These are phyloP conservation scores for Bubo bubo DNA, from an alignment of 2,113 vertebrate species.

Conservation along the genomic window DNA sequence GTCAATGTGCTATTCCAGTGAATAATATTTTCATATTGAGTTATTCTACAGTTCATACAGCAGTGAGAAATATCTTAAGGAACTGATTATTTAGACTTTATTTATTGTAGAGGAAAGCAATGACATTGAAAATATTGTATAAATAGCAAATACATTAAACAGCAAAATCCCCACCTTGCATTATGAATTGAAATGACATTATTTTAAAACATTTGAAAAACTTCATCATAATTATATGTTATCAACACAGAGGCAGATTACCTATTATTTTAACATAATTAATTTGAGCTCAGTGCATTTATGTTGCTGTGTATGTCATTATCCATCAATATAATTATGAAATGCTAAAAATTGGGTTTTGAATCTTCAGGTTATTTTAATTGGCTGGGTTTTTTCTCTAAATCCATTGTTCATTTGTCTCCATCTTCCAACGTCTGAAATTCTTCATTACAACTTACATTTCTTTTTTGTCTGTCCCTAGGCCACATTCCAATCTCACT, in stretches of 20 bases:
- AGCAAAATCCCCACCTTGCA: slow-evolving; percentile 52
- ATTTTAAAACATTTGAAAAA: slow-evolving; percentile 68
- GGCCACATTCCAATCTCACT: neutral
- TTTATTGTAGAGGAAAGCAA: slow-evolving; percentile 57
- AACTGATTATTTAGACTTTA: slow-evolving; percentile 62
- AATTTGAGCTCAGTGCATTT: slow-evolving; percentile 62
- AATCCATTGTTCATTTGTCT: neutral
- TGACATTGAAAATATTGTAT: slow-evolving; percentile 70
- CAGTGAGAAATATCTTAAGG: slow-evolving; percentile 47
- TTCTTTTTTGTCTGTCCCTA: neutral
- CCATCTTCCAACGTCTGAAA: neutral
- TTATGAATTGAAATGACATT: slow-evolving; percentile 64
- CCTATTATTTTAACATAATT: slow-evolving; percentile 70
- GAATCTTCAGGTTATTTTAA: slow-evolving; percentile 45
- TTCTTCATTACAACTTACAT: neutral
- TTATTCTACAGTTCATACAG: slow-evolving; percentile 59
- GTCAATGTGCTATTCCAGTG: slow-evolving; percentile 51
- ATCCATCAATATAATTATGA: slow-evolving; percentile 54
- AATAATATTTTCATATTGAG: slow-evolving; percentile 58
- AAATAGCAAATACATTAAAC: slow-evolving; percentile 61
- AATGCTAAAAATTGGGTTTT: slow-evolving; percentile 30
- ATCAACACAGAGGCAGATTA: slow-evolving; percentile 64
- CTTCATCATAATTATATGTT: slow-evolving; percentile 68
- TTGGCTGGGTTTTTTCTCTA: neutral
- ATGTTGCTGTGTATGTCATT: slow-evolving; percentile 44